phyloP scores from a whole-genome alignment of 1,140 invertebrate genomes.

The Batillaria attramentaria region DNA sequence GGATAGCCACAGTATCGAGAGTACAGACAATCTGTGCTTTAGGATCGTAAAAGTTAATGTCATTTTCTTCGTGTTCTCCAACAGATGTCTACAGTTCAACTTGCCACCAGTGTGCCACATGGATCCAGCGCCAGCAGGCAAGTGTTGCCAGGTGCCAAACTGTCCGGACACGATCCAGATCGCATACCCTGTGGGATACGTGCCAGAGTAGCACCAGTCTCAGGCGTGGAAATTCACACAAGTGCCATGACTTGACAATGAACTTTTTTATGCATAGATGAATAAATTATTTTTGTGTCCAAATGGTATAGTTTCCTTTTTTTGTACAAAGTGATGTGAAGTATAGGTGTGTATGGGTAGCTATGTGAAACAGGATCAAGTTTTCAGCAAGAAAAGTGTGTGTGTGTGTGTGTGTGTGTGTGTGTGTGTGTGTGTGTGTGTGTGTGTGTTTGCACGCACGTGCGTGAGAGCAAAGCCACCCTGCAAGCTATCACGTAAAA shows the following conservation, averaged over 20 bases:
- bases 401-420: conserved; percentile 2
- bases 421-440: background rate
- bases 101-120: conserved; percentile 45
- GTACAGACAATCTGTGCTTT: background rate
- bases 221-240: background rate
- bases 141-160: conserved; percentile 47
- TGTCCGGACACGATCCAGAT: conserved; percentile 39
- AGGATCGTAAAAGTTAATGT: background rate
- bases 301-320: background rate
- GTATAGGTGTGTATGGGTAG: background rate
- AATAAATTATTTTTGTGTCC: background rate
- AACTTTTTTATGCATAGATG: background rate
- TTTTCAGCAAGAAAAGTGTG: too few relatives aligned
- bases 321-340: background rate
- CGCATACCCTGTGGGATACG: conserved; percentile 46
- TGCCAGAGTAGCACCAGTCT: conserved; percentile 34
- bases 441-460: background rate
- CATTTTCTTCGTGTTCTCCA: background rate
- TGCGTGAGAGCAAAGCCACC: background rate
- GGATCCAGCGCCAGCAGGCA: conserved; percentile 43
- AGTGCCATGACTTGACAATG: background rate
- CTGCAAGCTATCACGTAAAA: background rate
- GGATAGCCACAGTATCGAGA: background rate
- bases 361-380: background rate
- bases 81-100: conserved; percentile 48